Percentiles rank a stretch among this genome's conserved stretches.
These are phyloP conservation scores for Physocephala rufipes DNA, from an alignment of 2,888 invertebrate species.

Conservation along the genomic window DNA sequence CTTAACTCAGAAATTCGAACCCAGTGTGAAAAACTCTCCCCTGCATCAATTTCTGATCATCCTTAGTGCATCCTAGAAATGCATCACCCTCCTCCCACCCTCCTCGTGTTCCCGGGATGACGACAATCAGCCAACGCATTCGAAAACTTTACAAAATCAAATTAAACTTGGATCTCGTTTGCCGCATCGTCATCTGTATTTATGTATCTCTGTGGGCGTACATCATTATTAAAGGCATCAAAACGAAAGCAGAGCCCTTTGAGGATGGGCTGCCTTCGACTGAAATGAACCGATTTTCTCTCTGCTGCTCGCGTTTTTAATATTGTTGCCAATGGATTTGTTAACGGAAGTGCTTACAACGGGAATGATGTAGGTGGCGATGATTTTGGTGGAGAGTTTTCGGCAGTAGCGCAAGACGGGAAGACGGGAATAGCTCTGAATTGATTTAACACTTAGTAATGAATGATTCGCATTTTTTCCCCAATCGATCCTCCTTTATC, in stretches of 20 bases:
- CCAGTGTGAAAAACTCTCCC: no score
- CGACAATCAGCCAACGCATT: neutral
- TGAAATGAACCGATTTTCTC: no score
- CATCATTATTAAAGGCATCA: conserved; percentile 9
- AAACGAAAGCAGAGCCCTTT: neutral
- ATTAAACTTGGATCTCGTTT: conserved; percentile 10
- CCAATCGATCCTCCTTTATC: neutral
- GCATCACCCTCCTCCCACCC: neutral
- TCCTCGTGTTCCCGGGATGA: neutral
- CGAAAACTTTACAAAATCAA: conserved; percentile 5
- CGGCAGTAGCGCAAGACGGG: neutral
- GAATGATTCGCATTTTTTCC: neutral
- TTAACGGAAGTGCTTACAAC: neutral
- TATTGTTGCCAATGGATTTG: conserved; percentile 19
- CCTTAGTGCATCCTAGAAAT: neutral
- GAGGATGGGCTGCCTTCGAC: no score
- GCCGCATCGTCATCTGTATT: conserved; percentile 2
- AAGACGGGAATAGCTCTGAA: no score
- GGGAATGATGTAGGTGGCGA: neutral
- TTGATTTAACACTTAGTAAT: no score
- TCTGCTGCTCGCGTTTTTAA: neutral
- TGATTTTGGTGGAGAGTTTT: no score
- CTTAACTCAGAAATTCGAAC: no score
- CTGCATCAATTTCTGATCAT: neutral
- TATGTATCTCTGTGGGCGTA: neutral